Conservation (phyloP, 2,888 invertebrate genomes). For the Brenthis daphne region DNA sequence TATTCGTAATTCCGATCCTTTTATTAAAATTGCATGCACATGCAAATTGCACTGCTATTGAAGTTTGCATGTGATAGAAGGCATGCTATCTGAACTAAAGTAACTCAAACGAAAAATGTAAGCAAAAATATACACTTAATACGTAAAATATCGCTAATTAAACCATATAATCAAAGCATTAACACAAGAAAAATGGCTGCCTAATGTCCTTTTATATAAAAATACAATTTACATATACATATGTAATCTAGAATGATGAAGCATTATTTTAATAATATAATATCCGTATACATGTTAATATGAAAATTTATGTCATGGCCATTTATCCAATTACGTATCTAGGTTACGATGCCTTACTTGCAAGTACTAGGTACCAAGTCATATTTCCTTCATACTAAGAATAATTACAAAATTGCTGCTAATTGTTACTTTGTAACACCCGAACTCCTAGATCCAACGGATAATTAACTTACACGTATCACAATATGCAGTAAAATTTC, state of each 20-base stretch:
- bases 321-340: slow-evolving; percentile 31
- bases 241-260: background rate
- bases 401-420: background rate
- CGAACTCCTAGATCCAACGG: too few relatives aligned
- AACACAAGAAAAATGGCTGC: too few relatives aligned
- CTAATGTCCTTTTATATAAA: too few relatives aligned
- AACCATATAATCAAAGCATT: too few relatives aligned
- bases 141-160: too few relatives aligned
- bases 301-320: slow-evolving; percentile 28
- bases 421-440: too few relatives aligned
- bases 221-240: background rate
- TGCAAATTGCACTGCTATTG: background rate
- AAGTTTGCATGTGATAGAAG: background rate
- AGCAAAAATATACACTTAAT: too few relatives aligned
- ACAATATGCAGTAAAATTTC: too few relatives aligned
- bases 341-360: slow-evolving; percentile 21
- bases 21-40: slow-evolving; percentile 27
- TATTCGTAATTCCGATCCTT: slow-evolving; percentile 48
- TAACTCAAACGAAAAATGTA: too few relatives aligned
- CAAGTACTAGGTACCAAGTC: slow-evolving; percentile 11
- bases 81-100: too few relatives aligned
- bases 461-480: too few relatives aligned
- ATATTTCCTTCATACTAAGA: slow-evolving; percentile 6
- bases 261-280: background rate
- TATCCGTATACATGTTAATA: slow-evolving; percentile 19